A percentile compares a stretch with the other conserved stretches of the same genome.
phyloP scores from a whole-genome alignment of 2,888 invertebrate species.

The Apodemia hepburni region DNA sequence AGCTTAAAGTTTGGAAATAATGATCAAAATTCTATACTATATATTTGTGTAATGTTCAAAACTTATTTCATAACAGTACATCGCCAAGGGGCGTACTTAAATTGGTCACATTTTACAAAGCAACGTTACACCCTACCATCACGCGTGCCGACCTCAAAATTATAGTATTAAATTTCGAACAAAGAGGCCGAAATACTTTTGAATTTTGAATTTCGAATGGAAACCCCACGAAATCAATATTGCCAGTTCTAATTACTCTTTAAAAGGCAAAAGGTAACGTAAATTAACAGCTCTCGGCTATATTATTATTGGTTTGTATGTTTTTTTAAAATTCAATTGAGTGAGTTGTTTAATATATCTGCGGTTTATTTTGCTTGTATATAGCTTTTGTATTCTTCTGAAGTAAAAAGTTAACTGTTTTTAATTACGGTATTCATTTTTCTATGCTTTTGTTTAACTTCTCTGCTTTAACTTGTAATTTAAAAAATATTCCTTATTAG shows the following conservation, averaged over 20 bases:
- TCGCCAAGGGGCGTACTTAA: constrained; percentile 42
- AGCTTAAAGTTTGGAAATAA: constrained; percentile 8
- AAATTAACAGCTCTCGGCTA: constrained; percentile 56
- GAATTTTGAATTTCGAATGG: constrained; percentile 39
- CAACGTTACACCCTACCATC: constrained; percentile 47
- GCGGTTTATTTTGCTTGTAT: constrained; percentile 38
- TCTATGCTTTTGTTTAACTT: constrained; percentile 25
- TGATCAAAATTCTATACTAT: constrained; percentile 11
- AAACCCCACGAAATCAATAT: constrained; percentile 49
- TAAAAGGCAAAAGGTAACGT: constrained; percentile 41
- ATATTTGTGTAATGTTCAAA: constrained; percentile 15
- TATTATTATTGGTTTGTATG: constrained; percentile 48
- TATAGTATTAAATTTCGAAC: constrained; percentile 52
- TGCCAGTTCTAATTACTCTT: constrained; percentile 50
- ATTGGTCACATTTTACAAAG: constrained; percentile 53
- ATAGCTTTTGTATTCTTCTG: background rate
- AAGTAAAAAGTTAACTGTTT: constrained; percentile 1
- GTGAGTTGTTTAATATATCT: constrained; percentile 38
- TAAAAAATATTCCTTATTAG: constrained; percentile 15
- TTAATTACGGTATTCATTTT: constrained; percentile 20
- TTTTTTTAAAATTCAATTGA: constrained; percentile 43
- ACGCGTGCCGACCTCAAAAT: constrained; percentile 57
- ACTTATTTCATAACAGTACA: constrained; percentile 19
- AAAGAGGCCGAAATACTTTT: constrained; percentile 49
- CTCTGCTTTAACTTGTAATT: constrained; percentile 16